Base-by-base conservation (phyloP, 2,113 vertebrate genomes). In the Burhinus oedicnemus region DNA sequence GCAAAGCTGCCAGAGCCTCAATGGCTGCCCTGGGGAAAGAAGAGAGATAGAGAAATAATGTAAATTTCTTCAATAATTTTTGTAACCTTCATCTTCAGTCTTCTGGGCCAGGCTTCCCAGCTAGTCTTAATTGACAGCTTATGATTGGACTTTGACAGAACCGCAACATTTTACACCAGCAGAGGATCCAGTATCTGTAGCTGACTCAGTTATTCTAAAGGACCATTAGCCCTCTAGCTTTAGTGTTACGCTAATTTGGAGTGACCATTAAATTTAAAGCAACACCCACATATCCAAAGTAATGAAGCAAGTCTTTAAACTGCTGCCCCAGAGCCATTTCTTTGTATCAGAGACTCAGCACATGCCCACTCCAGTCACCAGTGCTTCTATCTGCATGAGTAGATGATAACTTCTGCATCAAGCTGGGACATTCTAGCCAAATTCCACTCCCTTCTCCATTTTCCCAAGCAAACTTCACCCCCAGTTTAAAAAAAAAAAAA, bases 1-100 rank as follows among this genome's bases (percentile, higher is more conserved):
- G 97, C 92, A 99, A 96, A 91, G 98, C 98, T 91, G 99, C 98
- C 77, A 99, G 98, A 94, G 99, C 98, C 96, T 98, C 98, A 60
- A 98, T 96, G 81, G 99, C 99, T 83, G 98, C 98, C 98, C 99
- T 99, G 97, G 80, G 86, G 97, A 97, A 95, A 97, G 95, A 97
- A 97, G 94, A 97, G 89, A 97, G 68, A 96, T 80, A 78, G 68
- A 89, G 69, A 92, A 82, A 93, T 82, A 90, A 94, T 54, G 95
- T 98, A 90, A 98, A 78, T 97, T 57, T 94, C 80, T 92, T 95
- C 40, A 27, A n/a, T 86, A 92, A 86, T 96, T 94, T 95, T 84
- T 95, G 61, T 90, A 97, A 93, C 89, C 91, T 93, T 96, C 88
- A 88, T 78, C 91, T 96, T 95, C 92, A 93, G 60, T 86, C 83